phyloP scores from a whole-genome alignment of 2,797 vertebrate species.

The Platyrinchus mystaceus region DNA sequence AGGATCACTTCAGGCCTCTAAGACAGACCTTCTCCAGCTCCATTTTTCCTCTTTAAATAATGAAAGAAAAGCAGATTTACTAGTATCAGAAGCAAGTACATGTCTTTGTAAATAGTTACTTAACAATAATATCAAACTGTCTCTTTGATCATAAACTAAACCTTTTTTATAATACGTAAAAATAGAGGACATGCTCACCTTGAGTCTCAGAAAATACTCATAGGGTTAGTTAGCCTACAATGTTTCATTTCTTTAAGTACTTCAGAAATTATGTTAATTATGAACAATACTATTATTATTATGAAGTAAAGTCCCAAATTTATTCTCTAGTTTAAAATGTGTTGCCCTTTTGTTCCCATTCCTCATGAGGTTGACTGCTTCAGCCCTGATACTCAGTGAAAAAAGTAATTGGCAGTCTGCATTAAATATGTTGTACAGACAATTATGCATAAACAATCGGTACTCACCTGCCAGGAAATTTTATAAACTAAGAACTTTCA shows the following conservation, averaged over 20 bases:
- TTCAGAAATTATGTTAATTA: neutral
- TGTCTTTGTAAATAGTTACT: neutral
- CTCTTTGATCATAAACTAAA: neutral
- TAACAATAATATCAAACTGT: neutral
- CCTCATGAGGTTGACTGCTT: neutral
- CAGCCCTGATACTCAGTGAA: neutral
- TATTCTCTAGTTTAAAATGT: neutral
- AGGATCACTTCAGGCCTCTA: neutral
- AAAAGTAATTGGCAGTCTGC: neutral
- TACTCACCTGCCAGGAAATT: neutral
- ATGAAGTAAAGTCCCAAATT: neutral
- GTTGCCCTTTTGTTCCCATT: neutral
- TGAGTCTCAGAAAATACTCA: neutral
- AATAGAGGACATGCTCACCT: neutral
- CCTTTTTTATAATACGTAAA: neutral
- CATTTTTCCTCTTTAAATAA: neutral
- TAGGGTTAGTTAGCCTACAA: neutral
- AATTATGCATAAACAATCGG: neutral
- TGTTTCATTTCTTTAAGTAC: neutral
- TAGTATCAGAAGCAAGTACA: neutral
- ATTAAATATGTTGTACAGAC: neutral
- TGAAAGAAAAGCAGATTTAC: neutral
- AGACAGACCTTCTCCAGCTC: neutral
- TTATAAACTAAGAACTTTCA: neutral
- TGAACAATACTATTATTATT: neutral